Evolutionary conservation across 2,888 invertebrate genomes (phyloP), one percentile per base, ranked within the genome.

Genomic region (Eupithecia pulchellata): DNA sequence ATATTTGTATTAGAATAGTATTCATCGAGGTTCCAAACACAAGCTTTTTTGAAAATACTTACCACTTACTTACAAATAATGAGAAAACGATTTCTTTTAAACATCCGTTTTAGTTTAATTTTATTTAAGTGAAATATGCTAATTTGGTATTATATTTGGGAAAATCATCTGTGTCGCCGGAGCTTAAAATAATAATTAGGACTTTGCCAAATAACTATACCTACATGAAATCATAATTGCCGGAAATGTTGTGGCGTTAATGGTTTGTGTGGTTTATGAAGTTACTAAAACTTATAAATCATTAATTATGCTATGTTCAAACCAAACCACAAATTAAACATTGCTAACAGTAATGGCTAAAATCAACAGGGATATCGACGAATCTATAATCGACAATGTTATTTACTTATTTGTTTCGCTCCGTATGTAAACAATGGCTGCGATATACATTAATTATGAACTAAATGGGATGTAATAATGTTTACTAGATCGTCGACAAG

Each of bases 211-310:
- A n/a, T 6, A 55, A 27, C n/a, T n/a, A n/a, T 55, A 55, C 8
- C 25, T 14, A 55, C 27, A 55, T 55, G 14, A 63, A 57, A 57
- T 57, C 58, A 47, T 55, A 66, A 65, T 57, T 25, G 58, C 66
- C 63, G 39, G 63, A 55, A 55, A 55, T 55, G 8, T 55, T 27
- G 55, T 55, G 55, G 55, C 27, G 55, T 4, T 9, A 5, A 55
- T 42, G 25, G 55, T 55, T 14, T 27, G 4, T 1, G 27, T 27
- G 55, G 47, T n/a, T 42, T 42, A 20, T 55, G 52, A 13, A 52
- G 27, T 20, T 3, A 47, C 20, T 47, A 8, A 47, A 47, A 47
- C 47, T n/a, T n/a, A 9, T 9, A 20, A 9, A 20, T 20, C 17
- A 47, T 20, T 47, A 47, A 5, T 47, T 20, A 9, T 47, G 9